phyloP scores from a whole-genome alignment of 2,797 vertebrate species.

The Falco peregrinus region DNA sequence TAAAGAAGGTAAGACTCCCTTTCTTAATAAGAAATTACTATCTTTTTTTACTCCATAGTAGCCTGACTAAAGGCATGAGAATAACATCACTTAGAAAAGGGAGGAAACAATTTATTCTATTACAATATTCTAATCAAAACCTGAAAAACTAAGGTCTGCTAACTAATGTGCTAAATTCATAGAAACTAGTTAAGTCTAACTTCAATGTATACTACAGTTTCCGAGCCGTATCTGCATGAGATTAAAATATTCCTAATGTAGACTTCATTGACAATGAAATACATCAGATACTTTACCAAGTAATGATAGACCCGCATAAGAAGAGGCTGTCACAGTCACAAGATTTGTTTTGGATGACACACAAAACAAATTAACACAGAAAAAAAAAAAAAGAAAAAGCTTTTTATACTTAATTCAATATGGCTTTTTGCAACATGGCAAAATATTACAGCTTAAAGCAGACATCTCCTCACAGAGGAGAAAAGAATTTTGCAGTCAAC shows the following conservation, averaged over 20 bases:
- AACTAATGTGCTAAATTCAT: conserved; percentile 35
- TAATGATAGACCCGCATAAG: conserved; percentile 79
- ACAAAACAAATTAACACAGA: conserved; percentile 75
- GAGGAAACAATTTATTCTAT: conserved; percentile 52
- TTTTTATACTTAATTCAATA: conserved; percentile 84
- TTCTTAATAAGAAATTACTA: conserved; percentile 4
- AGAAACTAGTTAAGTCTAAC: conserved; percentile 19
- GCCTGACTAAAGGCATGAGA: conserved; percentile 18
- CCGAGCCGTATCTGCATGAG: conserved; percentile 60
- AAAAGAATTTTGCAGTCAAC: conserved; percentile 85
- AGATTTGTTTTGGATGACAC: conserved; percentile 75
- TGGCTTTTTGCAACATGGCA: conserved; percentile 91
- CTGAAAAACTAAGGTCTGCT: conserved; percentile 44
- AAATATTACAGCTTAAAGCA: conserved; percentile 88
- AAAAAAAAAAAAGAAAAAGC: conserved; percentile 69
- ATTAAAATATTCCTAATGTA: conserved; percentile 55
- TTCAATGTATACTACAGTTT: conserved; percentile 38
- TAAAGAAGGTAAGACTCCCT: neutral
- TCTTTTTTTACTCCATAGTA: neutral
- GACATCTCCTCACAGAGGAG: conserved; percentile 93
- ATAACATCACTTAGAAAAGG: neutral
- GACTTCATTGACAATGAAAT: conserved; percentile 54
- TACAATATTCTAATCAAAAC: conserved; percentile 41
- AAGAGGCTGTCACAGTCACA: conserved; percentile 82
- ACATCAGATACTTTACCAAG: conserved; percentile 71